Base-by-base conservation (phyloP, 2,888 invertebrate genomes). In the Callinectes sapidus region DNA sequence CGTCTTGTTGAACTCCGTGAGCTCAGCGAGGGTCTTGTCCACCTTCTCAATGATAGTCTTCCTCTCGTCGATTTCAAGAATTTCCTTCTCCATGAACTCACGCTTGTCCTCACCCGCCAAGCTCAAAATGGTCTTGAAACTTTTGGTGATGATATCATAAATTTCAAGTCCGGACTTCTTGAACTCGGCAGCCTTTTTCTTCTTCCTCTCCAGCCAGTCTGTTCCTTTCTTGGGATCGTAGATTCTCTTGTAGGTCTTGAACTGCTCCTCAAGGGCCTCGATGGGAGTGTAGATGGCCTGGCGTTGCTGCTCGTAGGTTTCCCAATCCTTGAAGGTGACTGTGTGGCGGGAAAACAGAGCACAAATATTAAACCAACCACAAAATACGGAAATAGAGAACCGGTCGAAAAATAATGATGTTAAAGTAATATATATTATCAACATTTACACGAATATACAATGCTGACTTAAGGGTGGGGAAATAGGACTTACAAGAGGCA, bases 31-130 rank as follows among this genome's bases (percentile, higher is more conserved):
- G 28, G 87, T 88, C 91, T 90, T 91, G 90, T 94, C 94, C 87
- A 94, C 94, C 94, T 94, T 94, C 48, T 94, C 91, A 48, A 93
- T 55, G 87, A 94, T 94, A 39, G 35, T 71, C n/a, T 61, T 89
- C 81, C 93, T 93, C 87, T 94, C 94, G 81, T 94, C 94, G 92
- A 94, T 94, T 48, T 94, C 94, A 13, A 92, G 39, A 54, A 94
- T 93, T 42, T 94, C 94, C 92, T 94, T 94, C 88, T 94, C 94
- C 94, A 94, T 94, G 89, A 94, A 94, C 92, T 94, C 94, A 2
- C 94, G 88, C 92, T 94, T 94, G 91, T 94, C 94, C 87, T 94
- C 94, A 6, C 94, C 94, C 2, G 94, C 94, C 55, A 94, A 88
- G 23, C 91, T 66, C 32, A 94, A 61, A 55, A 94, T 93, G 87